Percentiles rank a stretch among this genome's conserved stretches.
phyloP scores from a whole-genome alignment of 1,140 invertebrate genomes.

The Matsumurasca onukii region DNA sequence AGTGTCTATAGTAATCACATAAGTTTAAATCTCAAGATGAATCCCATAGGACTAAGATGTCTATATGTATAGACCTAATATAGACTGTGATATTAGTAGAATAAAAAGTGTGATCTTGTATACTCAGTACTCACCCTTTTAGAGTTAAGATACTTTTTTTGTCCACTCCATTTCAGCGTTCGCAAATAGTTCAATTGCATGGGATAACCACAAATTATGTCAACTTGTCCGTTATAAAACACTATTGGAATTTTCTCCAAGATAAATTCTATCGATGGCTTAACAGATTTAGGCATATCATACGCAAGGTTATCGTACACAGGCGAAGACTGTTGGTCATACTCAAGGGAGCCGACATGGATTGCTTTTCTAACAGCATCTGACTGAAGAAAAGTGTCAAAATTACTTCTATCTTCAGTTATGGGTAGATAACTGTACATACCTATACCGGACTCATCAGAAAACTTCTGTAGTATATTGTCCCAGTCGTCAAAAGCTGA shows the following conservation, averaged over 20 bases:
- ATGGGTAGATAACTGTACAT: constrained; percentile 76
- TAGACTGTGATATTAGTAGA: too few relatives aligned
- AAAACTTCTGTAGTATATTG: neutral
- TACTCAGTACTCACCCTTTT: too few relatives aligned
- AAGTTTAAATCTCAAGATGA: too few relatives aligned
- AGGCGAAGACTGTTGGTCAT: constrained; percentile 50
- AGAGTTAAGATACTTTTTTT: constrained; percentile 46
- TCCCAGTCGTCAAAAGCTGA: neutral
- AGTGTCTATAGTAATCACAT: too few relatives aligned
- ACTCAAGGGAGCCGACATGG: constrained; percentile 77
- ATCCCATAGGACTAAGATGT: too few relatives aligned
- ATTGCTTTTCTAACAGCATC: constrained; percentile 65
- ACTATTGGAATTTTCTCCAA: constrained; percentile 62
- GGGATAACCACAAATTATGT: constrained; percentile 81
- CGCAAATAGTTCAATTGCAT: constrained; percentile 70
- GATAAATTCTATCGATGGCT: constrained; percentile 70
- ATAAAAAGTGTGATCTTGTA: too few relatives aligned
- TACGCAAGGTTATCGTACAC: constrained; percentile 68
- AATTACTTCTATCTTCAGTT: constrained; percentile 19
- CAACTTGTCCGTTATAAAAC: constrained; percentile 79
- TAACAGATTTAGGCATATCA: constrained; percentile 83
- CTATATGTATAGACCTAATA: too few relatives aligned
- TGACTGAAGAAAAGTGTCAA: constrained; percentile 60
- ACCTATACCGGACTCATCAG: constrained; percentile 38
- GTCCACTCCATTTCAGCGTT: constrained; percentile 50